phyloP scores from a whole-genome alignment of 2,888 invertebrate genomes.

The Ennomos fuscantarius region DNA sequence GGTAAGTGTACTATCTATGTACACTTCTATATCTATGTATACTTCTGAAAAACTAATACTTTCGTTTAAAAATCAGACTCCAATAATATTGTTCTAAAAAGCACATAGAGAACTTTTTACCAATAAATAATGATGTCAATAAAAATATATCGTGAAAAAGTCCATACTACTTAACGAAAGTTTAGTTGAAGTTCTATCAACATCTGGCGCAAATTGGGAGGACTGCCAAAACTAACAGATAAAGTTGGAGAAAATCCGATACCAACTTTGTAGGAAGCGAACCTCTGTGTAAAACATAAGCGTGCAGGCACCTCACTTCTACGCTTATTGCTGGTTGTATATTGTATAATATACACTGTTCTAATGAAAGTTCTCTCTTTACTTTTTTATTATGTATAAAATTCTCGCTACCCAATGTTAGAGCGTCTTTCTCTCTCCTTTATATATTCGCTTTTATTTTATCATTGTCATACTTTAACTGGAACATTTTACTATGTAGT shows the following conservation, averaged over 20 bases:
- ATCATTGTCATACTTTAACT: too few relatives aligned
- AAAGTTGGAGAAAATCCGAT: slow-evolving; percentile 57
- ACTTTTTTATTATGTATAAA: slow-evolving; percentile 2
- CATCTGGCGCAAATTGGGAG: slow-evolving; percentile 72
- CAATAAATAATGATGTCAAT: slow-evolving; percentile 37
- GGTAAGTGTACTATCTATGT: too few relatives aligned
- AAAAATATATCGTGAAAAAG: slow-evolving; percentile 46
- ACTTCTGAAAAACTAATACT: too few relatives aligned
- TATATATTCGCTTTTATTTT: too few relatives aligned
- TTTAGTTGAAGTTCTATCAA: slow-evolving; percentile 58
- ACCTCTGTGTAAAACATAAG: slow-evolving; percentile 28
- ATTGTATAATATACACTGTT: slow-evolving; percentile 18
- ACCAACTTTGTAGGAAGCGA: slow-evolving; percentile 51
- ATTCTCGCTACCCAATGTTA: too few relatives aligned
- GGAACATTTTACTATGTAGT: too few relatives aligned
- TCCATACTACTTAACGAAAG: slow-evolving; percentile 52
- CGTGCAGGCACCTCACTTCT: slow-evolving; percentile 14
- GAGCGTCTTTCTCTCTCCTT: too few relatives aligned
- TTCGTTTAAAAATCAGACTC: too few relatives aligned
- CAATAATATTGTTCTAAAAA: neutral
- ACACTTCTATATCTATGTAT: too few relatives aligned
- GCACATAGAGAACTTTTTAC: neutral
- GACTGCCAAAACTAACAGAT: slow-evolving; percentile 63
- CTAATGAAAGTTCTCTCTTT: slow-evolving; percentile 1
- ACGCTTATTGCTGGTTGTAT: slow-evolving; percentile 40